These are phyloP conservation scores for Protosalanx chinensis DNA, from an alignment of 2,797 vertebrate species.

Conservation along the genomic window DNA sequence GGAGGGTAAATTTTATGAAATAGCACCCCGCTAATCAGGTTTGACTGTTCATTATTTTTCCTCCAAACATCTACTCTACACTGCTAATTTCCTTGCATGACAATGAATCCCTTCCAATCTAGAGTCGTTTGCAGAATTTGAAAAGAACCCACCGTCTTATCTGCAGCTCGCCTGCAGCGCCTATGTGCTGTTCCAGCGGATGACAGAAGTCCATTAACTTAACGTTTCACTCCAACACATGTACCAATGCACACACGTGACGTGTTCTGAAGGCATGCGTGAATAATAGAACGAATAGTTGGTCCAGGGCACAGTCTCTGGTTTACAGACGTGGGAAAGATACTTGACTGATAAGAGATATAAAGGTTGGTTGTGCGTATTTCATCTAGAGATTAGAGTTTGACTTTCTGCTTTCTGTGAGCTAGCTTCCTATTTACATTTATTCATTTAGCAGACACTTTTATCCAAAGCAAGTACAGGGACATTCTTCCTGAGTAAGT, in stretches of 20 bases:
- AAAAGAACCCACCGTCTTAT: background rate
- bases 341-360: too few species aligned
- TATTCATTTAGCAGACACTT: too few species aligned
- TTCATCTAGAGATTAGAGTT: too few species aligned
- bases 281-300: conserved; percentile 32
- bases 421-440: too few species aligned
- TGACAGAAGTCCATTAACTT: conserved; percentile 26
- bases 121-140: background rate
- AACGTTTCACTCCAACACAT: conserved; percentile 23
- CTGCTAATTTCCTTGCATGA: background rate
- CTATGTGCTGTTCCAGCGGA: background rate
- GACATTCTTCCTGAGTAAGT: too few species aligned
- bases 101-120: background rate
- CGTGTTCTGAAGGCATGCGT: conserved; percentile 28
- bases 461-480: too few species aligned
- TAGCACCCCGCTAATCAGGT: too few species aligned
- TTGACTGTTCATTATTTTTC: too few species aligned
- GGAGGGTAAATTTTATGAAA: background rate
- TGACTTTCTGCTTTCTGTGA: too few species aligned
- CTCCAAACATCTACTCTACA: too few species aligned
- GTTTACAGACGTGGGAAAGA: conserved; percentile 5
- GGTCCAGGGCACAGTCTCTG: conserved; percentile 20
- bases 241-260: conserved; percentile 18
- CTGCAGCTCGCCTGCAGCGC: background rate
- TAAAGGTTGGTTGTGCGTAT: too few species aligned